Percentiles rank a stretch among this genome's conserved stretches.
Conservation (phyloP, 2,888 invertebrate species). For the Eupelmus urozonus region DNA sequence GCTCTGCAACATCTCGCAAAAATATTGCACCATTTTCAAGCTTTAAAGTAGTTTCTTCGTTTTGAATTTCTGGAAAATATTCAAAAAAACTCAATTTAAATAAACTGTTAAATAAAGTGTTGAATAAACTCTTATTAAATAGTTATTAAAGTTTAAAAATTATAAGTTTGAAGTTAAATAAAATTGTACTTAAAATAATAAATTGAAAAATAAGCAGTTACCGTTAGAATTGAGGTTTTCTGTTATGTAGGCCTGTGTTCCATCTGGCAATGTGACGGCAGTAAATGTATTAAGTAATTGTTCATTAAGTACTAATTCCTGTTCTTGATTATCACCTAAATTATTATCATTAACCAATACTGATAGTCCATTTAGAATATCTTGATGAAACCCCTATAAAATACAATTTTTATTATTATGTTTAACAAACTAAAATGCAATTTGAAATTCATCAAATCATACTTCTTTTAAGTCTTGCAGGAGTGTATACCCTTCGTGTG, state of each 20-base stretch:
- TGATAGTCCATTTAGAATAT: slow-evolving; percentile 70
- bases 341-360: slow-evolving; percentile 70
- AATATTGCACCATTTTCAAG: slow-evolving; percentile 72
- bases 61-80: slow-evolving; percentile 60
- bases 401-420: background rate
- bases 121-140: slow-evolving; percentile 5
- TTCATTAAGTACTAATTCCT: slow-evolving; percentile 70
- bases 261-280: slow-evolving; percentile 74
- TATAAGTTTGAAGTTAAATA: slow-evolving; percentile 15
- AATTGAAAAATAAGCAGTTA: slow-evolving; percentile 19
- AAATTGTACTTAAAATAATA: background rate
- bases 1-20: slow-evolving; percentile 68
- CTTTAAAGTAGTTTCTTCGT: slow-evolving; percentile 64
- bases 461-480: slow-evolving; percentile 68
- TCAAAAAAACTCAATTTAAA: slow-evolving; percentile 3
- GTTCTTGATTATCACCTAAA: slow-evolving; percentile 62
- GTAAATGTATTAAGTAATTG: slow-evolving; percentile 71
- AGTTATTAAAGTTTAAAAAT: background rate
- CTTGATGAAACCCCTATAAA: slow-evolving; percentile 65
- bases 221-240: slow-evolving; percentile 64
- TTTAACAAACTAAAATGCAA: slow-evolving; percentile 1
- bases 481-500: slow-evolving; percentile 66
- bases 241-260: slow-evolving; percentile 73
- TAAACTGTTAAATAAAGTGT: background rate
- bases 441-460: slow-evolving; percentile 47